Evolutionary conservation across 1,140 invertebrate genomes (phyloP).

Genomic region (Amyelois transitella): DNA sequence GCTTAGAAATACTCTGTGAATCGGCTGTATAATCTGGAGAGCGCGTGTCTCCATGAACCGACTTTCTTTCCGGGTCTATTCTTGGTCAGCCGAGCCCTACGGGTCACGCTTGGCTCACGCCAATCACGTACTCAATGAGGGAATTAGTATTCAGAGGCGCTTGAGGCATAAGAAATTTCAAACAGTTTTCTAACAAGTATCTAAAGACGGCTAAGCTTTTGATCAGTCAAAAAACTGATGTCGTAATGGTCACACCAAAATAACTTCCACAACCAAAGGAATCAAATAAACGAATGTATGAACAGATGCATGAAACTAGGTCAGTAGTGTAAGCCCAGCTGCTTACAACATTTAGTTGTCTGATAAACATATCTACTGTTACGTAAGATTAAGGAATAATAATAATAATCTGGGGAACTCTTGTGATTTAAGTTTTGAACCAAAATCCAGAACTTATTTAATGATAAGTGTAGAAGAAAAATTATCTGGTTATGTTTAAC

Average conservation of each 20-base stretch:
- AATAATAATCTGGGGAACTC: too few species aligned
- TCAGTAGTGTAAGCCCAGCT: constrained; percentile 57
- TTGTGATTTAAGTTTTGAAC: too few species aligned
- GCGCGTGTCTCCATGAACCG: constrained; percentile 59
- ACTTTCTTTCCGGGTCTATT: constrained; percentile 73
- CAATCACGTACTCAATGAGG: constrained; percentile 57
- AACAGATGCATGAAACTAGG: constrained; percentile 53
- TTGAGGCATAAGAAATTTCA: constrained; percentile 40
- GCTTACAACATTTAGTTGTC: constrained; percentile 44
- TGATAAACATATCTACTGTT: constrained; percentile 52
- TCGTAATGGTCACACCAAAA: background rate
- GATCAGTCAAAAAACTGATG: constrained; percentile 5
- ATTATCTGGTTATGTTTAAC: too few species aligned
- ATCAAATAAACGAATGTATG: constrained; percentile 34
- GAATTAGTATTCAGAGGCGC: constrained; percentile 47
- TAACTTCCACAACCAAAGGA: constrained; percentile 1
- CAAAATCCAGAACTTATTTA: too few species aligned
- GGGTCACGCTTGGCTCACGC: constrained; percentile 60
- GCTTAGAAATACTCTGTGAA: constrained; percentile 15
- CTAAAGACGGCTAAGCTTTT: constrained; percentile 20
- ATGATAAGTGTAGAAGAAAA: too few species aligned
- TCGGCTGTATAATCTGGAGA: constrained; percentile 37
- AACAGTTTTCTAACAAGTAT: constrained; percentile 23
- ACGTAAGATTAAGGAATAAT: constrained; percentile 31
- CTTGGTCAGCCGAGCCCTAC: constrained; percentile 40